Base-by-base conservation (phyloP, 2,797 vertebrate genomes). In the Arnoldichthys spilopterus region DNA sequence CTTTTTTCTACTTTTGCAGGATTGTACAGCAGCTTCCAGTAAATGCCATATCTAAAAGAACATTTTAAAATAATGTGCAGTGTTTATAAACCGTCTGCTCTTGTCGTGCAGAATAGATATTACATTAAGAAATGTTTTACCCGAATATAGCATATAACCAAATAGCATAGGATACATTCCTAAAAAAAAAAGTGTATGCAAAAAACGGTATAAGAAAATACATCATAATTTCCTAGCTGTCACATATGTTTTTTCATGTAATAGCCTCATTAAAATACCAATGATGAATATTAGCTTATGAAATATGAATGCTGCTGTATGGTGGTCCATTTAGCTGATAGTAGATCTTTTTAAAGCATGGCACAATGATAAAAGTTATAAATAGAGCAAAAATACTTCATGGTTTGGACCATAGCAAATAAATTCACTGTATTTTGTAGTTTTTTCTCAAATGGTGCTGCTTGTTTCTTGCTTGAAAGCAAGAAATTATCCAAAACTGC, bases 341-440 rank as follows among this genome's bases (percentile, higher is more conserved):
- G 70, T 83, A 77, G 69, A 80, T 83, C 79, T 80, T 82, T 77
- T 49, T 80, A 79, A 85, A 75, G 74, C 67, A 80, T 83, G 34
- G 74, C 68, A 45, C 61, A 70, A 76, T 81, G 66, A 59, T 40
- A 43, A 63, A 71, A 58, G n/a, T 74, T 78, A 66, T 62, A 30
- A 72, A 26, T 59, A 18, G 67, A 28, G 62, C 70, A 54, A 83
- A 77, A 83, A 69, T 72, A 68, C 74, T 70, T 68, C 54, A 77
- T 81, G 79, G 68, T 77, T 79, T 74, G 73, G 63, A 74, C 51
- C 51, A 74, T 45, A 49, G 18, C 20, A 40, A 37, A 80, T 73
- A 80, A 73, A 80, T 74, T 40, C 26, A 24, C 11, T 30, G 59
- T 63, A 66, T 72, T 64, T 63, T 66, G 72, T 69, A 75, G 63